Evolutionary conservation across 2,113 vertebrate species (phyloP), one percentile per base, ranked within the genome.

Genomic region (Gallinago paraguaiae): DNA sequence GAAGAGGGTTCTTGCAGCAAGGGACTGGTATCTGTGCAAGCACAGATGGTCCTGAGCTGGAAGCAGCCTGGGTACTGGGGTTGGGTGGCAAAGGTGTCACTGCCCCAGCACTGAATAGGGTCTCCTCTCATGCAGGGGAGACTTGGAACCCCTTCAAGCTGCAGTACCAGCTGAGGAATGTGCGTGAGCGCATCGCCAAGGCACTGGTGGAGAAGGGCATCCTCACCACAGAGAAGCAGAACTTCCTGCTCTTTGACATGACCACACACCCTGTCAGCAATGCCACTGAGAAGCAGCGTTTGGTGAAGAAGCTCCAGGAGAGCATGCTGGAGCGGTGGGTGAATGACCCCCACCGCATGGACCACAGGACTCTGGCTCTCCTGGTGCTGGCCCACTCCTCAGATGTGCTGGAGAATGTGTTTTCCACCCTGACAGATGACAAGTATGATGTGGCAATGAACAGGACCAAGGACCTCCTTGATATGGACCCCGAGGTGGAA

Each of bases 61-160:
- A 48, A 35, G 39, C 59, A 67, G 30, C 33, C 37, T 4, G 20
- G n/a, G 15, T 0, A 0, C 6, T 45, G 54, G 50, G 13, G 3
- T 18, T 39, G 68, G 19, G 8, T 18, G 28, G 3, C 61, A 35
- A 18, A 57, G 3, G 43, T 6, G 2, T 37, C 1, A 0, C 31
- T 33, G 9, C 12, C 28, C 17, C 0, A 0, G 14, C 1, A 0
- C 46, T 67, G 6, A 76, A 10, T 20, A 1, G 11, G 1, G 0
- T 5, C 33, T 51, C 3, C 12, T 54, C 9, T 53, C 53, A 72
- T 9, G 13, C 92, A 99, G 98, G 98, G 6, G 98, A 99, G 74
- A 99, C 98, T 30, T 99, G 98, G 98, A 99, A 99, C 94, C 98
- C 98, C 25, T 98, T 99, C 95, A 99, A 99, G 94, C 97, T 99